A percentile compares a stretch with the other conserved stretches of the same genome.
These are phyloP conservation scores for Keiferia lycopersicella DNA, from an alignment of 2,888 invertebrate genomes.

Conservation along the genomic window DNA sequence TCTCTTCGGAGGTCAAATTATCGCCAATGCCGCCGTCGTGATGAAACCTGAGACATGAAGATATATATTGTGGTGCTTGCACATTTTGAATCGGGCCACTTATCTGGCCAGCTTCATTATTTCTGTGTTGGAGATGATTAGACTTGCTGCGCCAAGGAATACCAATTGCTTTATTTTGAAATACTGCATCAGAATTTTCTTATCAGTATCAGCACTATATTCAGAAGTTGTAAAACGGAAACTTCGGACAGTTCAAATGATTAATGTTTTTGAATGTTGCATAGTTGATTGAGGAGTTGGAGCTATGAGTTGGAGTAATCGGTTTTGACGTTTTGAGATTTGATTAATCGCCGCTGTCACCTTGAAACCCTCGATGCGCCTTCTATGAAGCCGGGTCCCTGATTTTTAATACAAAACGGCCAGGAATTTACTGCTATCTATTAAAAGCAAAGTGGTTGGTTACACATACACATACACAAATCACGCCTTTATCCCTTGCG, in stretches of 20 bases:
- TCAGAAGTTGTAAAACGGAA: conserved; percentile 17
- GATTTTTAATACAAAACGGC: background rate
- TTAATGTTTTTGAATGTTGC: conserved; percentile 36
- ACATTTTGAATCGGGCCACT: no score
- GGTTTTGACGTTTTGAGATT: conserved; percentile 53
- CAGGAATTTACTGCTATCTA: background rate
- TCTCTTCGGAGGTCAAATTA: no score
- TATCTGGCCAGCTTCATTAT: no score
- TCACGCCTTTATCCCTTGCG: no score
- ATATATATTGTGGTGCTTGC: no score
- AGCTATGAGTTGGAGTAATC: conserved; percentile 50
- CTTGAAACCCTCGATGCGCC: background rate
- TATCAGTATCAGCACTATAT: background rate
- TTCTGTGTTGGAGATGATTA: no score
- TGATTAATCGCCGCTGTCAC: conserved; percentile 52
- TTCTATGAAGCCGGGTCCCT: background rate
- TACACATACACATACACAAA: background rate
- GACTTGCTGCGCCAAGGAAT: no score
- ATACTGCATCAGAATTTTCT: no score
- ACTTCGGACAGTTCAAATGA: conserved; percentile 29
- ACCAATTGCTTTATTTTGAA: no score
- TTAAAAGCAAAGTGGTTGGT: background rate
- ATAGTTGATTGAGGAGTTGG: no score
- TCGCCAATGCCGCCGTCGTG: no score
- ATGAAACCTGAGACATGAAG: no score